These are phyloP conservation scores for Lacerta viridis DNA, from an alignment of 2,797 vertebrate genomes.

Conservation along the genomic window DNA sequence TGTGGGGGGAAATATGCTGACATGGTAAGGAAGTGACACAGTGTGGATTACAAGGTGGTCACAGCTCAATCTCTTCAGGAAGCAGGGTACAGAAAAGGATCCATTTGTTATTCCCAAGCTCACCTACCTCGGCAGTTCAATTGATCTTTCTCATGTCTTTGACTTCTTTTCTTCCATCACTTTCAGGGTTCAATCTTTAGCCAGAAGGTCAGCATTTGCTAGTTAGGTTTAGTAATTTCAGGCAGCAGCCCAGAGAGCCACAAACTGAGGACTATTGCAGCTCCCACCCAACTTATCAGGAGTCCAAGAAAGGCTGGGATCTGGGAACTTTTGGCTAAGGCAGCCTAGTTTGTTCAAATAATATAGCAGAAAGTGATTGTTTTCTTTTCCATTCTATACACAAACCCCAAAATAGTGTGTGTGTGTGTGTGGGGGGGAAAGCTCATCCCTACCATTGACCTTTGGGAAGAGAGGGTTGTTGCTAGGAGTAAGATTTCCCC, in stretches of 20 bases:
- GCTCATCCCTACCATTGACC: too few relatives aligned
- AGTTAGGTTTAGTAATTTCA: too few relatives aligned
- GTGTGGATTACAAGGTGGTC: neutral
- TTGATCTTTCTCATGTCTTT: constrained; percentile 16
- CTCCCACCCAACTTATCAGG: too few relatives aligned
- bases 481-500: too few relatives aligned
- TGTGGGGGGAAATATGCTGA: neutral
- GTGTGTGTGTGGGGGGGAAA: too few relatives aligned
- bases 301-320: too few relatives aligned
- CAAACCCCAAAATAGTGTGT: too few relatives aligned
- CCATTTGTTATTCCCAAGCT: neutral
- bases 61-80: neutral
- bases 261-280: neutral
- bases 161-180: constrained; percentile 23
- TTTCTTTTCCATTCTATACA: too few relatives aligned
- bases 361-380: too few relatives aligned
- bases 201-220: neutral
- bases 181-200: neutral
- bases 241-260: neutral
- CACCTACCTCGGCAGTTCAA: neutral
- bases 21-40: neutral
- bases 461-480: too few relatives aligned
- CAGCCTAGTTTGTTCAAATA: too few relatives aligned
- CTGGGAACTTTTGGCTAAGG: too few relatives aligned
- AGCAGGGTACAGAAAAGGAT: neutral